These are phyloP conservation scores for Bombus confusus DNA, from an alignment of 1,140 invertebrate genomes.

Conservation along the genomic window DNA sequence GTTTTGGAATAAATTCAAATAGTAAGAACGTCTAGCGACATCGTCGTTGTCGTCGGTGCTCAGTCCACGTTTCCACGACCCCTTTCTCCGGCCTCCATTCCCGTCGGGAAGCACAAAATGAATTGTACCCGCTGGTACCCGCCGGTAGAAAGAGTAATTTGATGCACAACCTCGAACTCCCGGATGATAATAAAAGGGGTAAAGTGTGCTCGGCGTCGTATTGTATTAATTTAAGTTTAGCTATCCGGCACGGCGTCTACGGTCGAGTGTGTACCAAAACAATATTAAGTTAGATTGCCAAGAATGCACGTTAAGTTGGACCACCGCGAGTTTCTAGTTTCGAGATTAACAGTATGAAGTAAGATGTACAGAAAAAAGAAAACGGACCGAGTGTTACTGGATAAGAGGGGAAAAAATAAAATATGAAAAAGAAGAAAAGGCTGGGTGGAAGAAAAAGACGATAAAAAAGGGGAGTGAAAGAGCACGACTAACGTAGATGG, in stretches of 20 bases:
- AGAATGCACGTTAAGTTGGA: constrained; percentile 12
- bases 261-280: constrained; percentile 32
- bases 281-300: constrained; percentile 65
- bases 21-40: constrained; percentile 5
- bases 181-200: constrained; percentile 60
- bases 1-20: constrained; percentile 55
- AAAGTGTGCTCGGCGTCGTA: constrained; percentile 47
- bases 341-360: constrained; percentile 53
- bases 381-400: background rate
- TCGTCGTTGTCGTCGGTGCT: constrained; percentile 1
- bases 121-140: constrained; percentile 31
- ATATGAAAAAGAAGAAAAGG: background rate
- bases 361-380: constrained; percentile 33
- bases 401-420: background rate
- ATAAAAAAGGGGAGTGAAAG: too few relatives aligned
- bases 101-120: constrained; percentile 29
- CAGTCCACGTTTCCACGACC: background rate
- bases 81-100: background rate
- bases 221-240: constrained; percentile 73
- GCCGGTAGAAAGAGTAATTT: constrained; percentile 60
- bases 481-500: constrained; percentile 17
- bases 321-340: background rate
- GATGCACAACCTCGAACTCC: constrained; percentile 59
- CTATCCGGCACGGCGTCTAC: constrained; percentile 42
- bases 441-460: too few relatives aligned